Conservation (phyloP, 2,888 invertebrate species). For the Nasonia oneida region DNA sequence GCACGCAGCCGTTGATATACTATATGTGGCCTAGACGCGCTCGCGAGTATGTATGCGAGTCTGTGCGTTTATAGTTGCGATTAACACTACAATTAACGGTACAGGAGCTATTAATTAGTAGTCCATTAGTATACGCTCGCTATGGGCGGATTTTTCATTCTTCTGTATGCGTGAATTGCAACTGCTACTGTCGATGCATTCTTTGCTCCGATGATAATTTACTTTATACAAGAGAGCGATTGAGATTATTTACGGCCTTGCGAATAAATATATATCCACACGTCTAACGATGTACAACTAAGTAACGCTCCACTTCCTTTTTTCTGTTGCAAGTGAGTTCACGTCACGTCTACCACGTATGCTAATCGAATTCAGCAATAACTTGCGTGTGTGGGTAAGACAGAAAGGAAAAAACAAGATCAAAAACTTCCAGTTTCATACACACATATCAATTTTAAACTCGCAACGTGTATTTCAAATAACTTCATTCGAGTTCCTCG, state of each 20-base stretch:
- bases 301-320: constrained; percentile 1
- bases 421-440: neutral
- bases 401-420: neutral
- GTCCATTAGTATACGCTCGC: constrained; percentile 15
- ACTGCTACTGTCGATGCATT: no score
- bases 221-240: no score
- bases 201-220: no score
- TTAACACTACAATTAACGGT: constrained; percentile 28
- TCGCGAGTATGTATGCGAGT: neutral
- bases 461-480: neutral
- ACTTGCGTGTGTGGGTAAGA: neutral
- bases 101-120: constrained; percentile 21
- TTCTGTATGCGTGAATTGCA: no score
- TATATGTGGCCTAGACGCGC: neutral
- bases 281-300: neutral
- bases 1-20: neutral
- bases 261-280: neutral
- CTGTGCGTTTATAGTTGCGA: constrained; percentile 9
- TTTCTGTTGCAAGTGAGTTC: constrained; percentile 49
- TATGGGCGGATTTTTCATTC: neutral
- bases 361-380: no score
- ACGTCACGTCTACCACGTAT: neutral
- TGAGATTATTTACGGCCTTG: neutral
- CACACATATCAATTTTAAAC: neutral
- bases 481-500: neutral